These are phyloP conservation scores for Bombus pyrosoma DNA, from an alignment of 1,140 invertebrate species.

Conservation along the genomic window DNA sequence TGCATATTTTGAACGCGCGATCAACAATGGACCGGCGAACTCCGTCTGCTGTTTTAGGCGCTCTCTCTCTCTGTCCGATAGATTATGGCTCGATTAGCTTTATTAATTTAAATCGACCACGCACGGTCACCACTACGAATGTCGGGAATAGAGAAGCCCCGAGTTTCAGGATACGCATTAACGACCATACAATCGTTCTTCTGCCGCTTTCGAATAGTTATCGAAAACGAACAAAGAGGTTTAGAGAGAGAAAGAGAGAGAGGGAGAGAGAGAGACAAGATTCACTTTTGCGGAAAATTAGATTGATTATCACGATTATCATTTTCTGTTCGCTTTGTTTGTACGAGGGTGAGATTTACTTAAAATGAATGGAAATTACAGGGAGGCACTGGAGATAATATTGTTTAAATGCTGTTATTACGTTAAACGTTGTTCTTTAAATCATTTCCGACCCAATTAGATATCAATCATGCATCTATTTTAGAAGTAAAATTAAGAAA, in stretches of 20 bases:
- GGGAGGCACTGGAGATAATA: too few species aligned
- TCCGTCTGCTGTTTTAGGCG: constrained; percentile 18
- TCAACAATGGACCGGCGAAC: constrained; percentile 54
- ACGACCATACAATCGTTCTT: neutral
- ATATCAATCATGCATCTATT: too few species aligned
- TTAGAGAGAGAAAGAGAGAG: neutral
- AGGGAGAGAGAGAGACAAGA: neutral
- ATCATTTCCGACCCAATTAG: too few species aligned
- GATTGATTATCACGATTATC: neutral
- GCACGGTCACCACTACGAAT: constrained; percentile 11
- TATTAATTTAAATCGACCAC: constrained; percentile 73
- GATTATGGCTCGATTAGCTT: constrained; percentile 74
- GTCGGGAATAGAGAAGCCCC: neutral
- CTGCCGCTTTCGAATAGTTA: neutral
- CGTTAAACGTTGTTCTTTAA: too few species aligned
- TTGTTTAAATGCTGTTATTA: too few species aligned
- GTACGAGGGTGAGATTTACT: too few species aligned
- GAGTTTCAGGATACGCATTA: neutral
- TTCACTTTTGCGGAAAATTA: neutral
- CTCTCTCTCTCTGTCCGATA: constrained; percentile 51
- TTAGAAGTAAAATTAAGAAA: too few species aligned
- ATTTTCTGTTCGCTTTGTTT: too few species aligned
- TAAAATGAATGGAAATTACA: too few species aligned
- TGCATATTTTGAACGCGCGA: constrained; percentile 71
- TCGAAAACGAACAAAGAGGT: neutral